Base-by-base conservation (phyloP, 2,888 invertebrate genomes). In the Sepioteuthis lessoniana region DNA sequence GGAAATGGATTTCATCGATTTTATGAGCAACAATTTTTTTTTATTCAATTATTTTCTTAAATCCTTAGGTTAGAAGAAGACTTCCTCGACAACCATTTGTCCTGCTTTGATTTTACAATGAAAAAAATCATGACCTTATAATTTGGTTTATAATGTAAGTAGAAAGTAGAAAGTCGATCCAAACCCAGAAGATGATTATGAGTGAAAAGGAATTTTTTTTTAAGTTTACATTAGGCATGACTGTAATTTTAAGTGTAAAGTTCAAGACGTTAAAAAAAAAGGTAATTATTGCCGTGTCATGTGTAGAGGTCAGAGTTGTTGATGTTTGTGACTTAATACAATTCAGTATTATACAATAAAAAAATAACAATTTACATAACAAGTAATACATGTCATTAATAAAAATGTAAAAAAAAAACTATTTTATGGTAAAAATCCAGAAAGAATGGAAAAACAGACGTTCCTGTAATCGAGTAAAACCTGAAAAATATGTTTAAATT, bases 241-340 rank as follows among this genome's bases (percentile, higher is more conserved):
- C n/a, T 76, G 35, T n/a, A n/a, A n/a, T 76, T 76, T 16, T 76
- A 16, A 16, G 10, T 16, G 8, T n/a, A 35, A 76, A n/a, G 16
- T n/a, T 13, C 16, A 35, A n/a, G 76, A 60, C 8, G 76, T 13
- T 2, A 1, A 10, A 10, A n/a, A 76, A 76, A 76, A 25, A 76
- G n/a, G 76, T 76, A 76, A n/a, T 76, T 76, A 16, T n/a, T 76
- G 76, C 13, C 10, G 13, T 76, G 76, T 76, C 76, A n/a, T 76
- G 76, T 76, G 76, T 76, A 76, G 76, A 76, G 76, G 76, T n/a
- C 76, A 76, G 76, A 76, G n/a, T 76, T 76, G 76, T 76, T 76
- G 76, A 19, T n/a, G 76, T 13, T 76, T 7, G n/a, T 35, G 10
- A 13, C 3, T 0, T 7, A 42, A 5, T 42, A 42, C 42, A 42